Conservation (phyloP, 2,797 vertebrate genomes). For the Pitangus sulphuratus region DNA sequence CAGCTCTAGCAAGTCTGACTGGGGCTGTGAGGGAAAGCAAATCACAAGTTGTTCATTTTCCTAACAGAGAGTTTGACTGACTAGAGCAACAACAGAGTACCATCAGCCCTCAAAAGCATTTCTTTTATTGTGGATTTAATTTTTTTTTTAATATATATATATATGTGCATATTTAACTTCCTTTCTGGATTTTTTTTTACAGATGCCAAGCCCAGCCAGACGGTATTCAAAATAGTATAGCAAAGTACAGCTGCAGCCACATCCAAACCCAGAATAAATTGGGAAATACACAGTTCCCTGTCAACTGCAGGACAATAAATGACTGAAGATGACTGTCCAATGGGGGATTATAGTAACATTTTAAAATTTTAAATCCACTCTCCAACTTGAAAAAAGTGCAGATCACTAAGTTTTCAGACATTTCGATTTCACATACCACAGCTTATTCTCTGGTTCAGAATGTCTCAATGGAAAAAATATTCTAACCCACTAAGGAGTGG, state of each 20-base stretch:
- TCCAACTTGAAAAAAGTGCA: not conserved
- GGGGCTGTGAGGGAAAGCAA: conserved; percentile 81
- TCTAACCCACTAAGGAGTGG: not conserved
- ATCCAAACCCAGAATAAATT: not conserved
- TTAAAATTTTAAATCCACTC: not conserved
- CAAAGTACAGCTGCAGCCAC: not conserved
- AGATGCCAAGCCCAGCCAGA: not conserved
- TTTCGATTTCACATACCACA: not conserved
- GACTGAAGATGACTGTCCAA: not conserved
- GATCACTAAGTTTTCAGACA: not conserved
- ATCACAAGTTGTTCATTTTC: not conserved
- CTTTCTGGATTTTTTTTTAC: not conserved
- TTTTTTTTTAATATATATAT: not conserved
- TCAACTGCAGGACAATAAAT: not conserved
- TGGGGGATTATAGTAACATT: not conserved
- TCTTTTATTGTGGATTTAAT: not conserved
- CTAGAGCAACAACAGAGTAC: not conserved
- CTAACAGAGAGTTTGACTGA: not conserved
- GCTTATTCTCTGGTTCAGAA: not conserved
- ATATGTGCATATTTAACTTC: not conserved
- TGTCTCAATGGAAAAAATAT: not conserved
- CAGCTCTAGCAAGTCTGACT: conserved; percentile 94
- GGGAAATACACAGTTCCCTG: not conserved
- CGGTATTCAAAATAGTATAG: not conserved
- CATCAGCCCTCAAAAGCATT: not conserved